Evolutionary conservation across 2,888 invertebrate species (phyloP), one percentile per base, ranked within the genome.

Genomic region (Pemphredon lugubris): DNA sequence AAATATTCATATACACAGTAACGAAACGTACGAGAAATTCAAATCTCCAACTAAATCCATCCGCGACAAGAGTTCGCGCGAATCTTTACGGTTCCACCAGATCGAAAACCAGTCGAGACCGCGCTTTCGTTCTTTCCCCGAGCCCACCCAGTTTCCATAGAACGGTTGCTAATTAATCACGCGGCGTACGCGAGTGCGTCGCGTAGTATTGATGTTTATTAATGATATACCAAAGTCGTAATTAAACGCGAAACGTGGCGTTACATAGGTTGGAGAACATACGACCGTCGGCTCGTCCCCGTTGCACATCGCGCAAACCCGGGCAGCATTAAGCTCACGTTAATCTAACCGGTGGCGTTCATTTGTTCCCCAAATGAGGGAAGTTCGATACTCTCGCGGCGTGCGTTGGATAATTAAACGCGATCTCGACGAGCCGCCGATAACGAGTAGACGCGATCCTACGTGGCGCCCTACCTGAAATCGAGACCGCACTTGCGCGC

Each of bases 351-450:
- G 59, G 67, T 60, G 66, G 57, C 40, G 59, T 55, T 67, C 77
- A 71, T 74, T 77, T 77, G 77, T 77, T 74, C 61, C 39, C 57
- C 54, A 44, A 45, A 64, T 54, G 44, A 20, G 59, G 48, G 51
- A 67, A 70, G 57, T 73, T 65, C 69, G 72, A 50, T 53, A 32
- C 68, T 68, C 59, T 21, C 37, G 21, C 23, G 42, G 42, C 50
- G 42, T 54, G 70, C 73, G 54, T 58, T 63, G 59, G 77, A 64
- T 77, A 77, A 76, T 77, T 76, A 77, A 77, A 77, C 57, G 55
- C 51, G 63, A 16, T 50, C 47, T 57, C 75, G 68, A 40, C 47
- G 69, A 58, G 47, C 72, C 66, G 45, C 42, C 71, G 68, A 75
- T 75, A 76, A 76, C 63, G 61, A 76, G 61, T 63, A 47, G 58